Conservation (phyloP, 2,113 vertebrate species). For the Cebus imitator region DNA sequence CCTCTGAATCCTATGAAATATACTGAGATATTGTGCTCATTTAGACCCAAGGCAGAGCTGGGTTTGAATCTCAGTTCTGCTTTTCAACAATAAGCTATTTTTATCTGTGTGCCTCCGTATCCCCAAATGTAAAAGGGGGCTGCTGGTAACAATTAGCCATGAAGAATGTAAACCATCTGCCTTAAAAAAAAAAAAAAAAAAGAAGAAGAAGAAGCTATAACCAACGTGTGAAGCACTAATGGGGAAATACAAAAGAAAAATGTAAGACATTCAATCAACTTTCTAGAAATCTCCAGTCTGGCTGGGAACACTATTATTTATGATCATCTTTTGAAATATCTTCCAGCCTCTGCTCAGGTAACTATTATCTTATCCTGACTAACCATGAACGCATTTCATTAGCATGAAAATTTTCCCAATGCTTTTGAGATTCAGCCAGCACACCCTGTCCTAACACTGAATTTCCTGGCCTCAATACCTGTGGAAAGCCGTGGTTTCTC, state of each 20-base stretch:
- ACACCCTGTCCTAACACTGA: background rate
- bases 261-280: background rate
- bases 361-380: conserved; percentile 23
- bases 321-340: conserved; percentile 32
- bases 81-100: background rate
- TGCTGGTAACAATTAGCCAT: background rate
- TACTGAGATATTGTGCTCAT: background rate
- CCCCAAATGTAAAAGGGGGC: background rate
- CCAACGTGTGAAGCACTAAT: background rate
- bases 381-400: conserved; percentile 33
- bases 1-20: background rate
- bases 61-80: conserved; percentile 20
- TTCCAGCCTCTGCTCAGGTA: background rate
- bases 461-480: background rate
- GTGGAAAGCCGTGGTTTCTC: conserved; percentile 28
- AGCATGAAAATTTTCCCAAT: conserved; percentile 34
- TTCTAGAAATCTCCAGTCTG: conserved; percentile 45
- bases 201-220: background rate
- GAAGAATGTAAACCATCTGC: background rate
- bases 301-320: background rate
- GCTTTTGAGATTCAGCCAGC: background rate
- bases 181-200: background rate
- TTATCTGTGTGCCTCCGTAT: background rate
- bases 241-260: conserved; percentile 33
- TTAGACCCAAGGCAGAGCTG: background rate